A percentile compares a stretch with the other conserved stretches of the same genome.
phyloP scores from a whole-genome alignment of 2,113 vertebrate genomes.

The Lampris megalopsis region DNA sequence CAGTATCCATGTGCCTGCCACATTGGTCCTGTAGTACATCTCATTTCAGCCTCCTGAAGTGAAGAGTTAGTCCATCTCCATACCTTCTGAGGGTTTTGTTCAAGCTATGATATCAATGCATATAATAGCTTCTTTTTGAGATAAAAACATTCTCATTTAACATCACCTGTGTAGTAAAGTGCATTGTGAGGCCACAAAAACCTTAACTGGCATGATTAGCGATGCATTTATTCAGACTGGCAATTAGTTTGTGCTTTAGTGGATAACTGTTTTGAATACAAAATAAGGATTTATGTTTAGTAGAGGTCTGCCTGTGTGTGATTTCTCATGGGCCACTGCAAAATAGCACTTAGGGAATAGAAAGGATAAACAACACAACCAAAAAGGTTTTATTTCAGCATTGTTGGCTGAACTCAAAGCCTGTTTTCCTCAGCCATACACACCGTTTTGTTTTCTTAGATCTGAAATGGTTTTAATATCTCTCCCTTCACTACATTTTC shows the following conservation, averaged over 20 bases:
- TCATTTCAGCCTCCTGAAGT: no score
- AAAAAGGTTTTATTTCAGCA: slow-evolving; percentile 5
- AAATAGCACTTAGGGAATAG: neutral
- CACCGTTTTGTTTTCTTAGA: neutral
- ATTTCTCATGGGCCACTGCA: neutral
- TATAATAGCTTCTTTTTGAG: neutral
- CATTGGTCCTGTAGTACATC: no score
- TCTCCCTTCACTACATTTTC: neutral
- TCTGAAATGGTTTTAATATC: neutral
- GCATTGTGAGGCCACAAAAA: slow-evolving; percentile 31
- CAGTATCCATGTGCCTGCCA: no score
- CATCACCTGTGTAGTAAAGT: slow-evolving; percentile 42
- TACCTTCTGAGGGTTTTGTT: no score
- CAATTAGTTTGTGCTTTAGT: slow-evolving; percentile 39
- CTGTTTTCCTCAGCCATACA: neutral
- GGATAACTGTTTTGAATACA: slow-evolving; percentile 39
- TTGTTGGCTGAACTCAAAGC: slow-evolving; percentile 14
- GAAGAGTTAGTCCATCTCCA: no score
- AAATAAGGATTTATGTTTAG: slow-evolving; percentile 18
- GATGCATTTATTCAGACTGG: slow-evolving; percentile 44
- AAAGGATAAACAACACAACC: slow-evolving; percentile 16
- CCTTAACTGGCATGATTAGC: slow-evolving; percentile 46
- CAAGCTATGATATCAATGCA: neutral
- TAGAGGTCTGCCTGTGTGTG: neutral
- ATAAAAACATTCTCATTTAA: slow-evolving; percentile 37